phyloP scores from a whole-genome alignment of 2,113 vertebrate species.

The Pampusana beccarii region DNA sequence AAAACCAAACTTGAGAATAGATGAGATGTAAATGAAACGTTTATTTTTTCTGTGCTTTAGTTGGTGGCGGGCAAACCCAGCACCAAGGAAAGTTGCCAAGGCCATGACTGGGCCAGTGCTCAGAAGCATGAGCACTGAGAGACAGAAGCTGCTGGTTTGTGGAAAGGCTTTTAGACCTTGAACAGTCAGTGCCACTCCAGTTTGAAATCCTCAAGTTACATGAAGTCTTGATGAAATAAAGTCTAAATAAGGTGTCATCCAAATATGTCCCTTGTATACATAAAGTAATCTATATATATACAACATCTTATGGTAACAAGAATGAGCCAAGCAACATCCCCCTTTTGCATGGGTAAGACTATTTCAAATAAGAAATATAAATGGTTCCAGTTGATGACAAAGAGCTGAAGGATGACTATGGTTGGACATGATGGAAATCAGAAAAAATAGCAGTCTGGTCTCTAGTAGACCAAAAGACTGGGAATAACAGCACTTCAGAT shows the following conservation, averaged over 20 bases:
- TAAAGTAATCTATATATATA: neutral
- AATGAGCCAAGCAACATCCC: rapidly evolving
- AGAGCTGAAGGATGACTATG: neutral
- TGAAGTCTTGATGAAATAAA: neutral
- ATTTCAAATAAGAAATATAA: neutral
- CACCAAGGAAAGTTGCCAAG: neutral
- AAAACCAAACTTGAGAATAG: neutral
- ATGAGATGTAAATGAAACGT: neutral
- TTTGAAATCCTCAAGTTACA: neutral
- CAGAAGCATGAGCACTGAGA: neutral
- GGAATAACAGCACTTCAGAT: neutral
- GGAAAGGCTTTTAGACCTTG: neutral
- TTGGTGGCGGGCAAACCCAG: neutral
- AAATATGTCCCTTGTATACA: neutral
- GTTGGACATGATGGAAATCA: neutral
- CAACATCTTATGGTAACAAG: neutral
- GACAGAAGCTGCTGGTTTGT: neutral
- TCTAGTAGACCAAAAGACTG: neutral
- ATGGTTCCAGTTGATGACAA: neutral
- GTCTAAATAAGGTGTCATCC: neutral
- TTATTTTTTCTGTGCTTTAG: neutral
- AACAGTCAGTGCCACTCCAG: neutral
- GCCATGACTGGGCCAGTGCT: neutral
- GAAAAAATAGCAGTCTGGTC: neutral
- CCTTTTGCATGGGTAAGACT: neutral